Percentiles rank a stretch among this genome's conserved stretches.
Conservation (phyloP, 2,888 invertebrate species). For the Hirudinaria manillensis region DNA sequence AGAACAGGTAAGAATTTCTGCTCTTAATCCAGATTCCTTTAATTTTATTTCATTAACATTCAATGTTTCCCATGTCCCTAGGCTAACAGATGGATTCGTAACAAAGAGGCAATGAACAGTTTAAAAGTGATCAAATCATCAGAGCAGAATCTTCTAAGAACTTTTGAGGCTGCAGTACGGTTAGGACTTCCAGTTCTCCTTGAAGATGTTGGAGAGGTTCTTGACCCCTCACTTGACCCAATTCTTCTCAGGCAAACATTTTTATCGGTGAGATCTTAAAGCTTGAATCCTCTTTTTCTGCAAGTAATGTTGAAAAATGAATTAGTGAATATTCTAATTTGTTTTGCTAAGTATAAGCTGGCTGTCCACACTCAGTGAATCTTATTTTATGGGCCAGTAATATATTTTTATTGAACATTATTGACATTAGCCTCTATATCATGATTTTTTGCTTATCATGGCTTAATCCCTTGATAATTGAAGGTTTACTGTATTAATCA, state of each 20-base stretch:
- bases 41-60: too few species aligned
- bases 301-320: neutral
- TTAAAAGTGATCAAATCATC: slow-evolving; percentile 54
- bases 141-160: slow-evolving; percentile 52
- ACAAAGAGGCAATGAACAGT: slow-evolving; percentile 50
- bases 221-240: slow-evolving; percentile 55
- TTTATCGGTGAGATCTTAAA: slow-evolving; percentile 59
- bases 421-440: too few species aligned
- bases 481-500: neutral
- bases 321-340: neutral
- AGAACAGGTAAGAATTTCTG: slow-evolving; percentile 48
- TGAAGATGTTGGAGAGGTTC: slow-evolving; percentile 52
- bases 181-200: slow-evolving; percentile 55
- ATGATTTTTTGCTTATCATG: too few species aligned
- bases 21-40: too few species aligned
- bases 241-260: slow-evolving; percentile 68
- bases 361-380: too few species aligned
- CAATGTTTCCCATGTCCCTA: slow-evolving; percentile 37
- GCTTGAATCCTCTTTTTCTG: neutral
- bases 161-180: slow-evolving; percentile 54
- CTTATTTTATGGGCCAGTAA: too few species aligned
- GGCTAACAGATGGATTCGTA: slow-evolving; percentile 55
- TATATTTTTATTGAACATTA: too few species aligned
- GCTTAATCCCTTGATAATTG: too few species aligned
- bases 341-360: too few species aligned